Evolutionary conservation across 2,888 invertebrate genomes (phyloP).

Genomic region (Hypercompe scribonia): DNA sequence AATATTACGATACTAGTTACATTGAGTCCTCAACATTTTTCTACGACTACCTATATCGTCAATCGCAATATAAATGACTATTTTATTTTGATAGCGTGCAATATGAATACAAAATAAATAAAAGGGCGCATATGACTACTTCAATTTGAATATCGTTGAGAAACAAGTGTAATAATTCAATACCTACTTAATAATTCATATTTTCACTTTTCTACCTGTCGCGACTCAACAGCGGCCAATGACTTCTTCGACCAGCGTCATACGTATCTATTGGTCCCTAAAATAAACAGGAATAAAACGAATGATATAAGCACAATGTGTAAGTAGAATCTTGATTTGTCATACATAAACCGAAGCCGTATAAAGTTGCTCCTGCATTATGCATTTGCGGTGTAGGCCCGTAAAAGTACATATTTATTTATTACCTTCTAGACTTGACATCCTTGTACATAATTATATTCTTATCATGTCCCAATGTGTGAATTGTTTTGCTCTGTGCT

Average conservation of each 20-base stretch:
- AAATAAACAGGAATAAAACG: constrained; percentile 29
- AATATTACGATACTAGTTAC: not conserved
- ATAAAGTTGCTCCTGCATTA: constrained; percentile 55
- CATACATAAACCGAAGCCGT: constrained; percentile 39
- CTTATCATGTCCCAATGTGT: constrained; percentile 59
- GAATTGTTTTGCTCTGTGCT: constrained; percentile 58
- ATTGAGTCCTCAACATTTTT: not conserved
- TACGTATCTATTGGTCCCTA: constrained; percentile 17
- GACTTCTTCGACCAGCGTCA: not conserved
- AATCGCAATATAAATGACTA: not conserved
- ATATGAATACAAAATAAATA: not conserved
- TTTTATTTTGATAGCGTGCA: not conserved
- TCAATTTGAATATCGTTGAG: not conserved
- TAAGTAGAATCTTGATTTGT: constrained; percentile 46
- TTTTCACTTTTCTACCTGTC: not conserved
- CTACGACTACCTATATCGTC: not conserved
- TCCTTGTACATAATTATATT: constrained; percentile 58
- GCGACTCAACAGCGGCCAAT: not conserved
- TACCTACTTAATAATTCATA: not conserved
- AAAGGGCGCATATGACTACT: not conserved
- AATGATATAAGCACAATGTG: constrained; percentile 45
- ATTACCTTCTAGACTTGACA: constrained; percentile 56
- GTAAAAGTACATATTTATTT: constrained; percentile 57
- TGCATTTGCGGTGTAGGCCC: constrained; percentile 53
- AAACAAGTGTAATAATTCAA: not conserved